A percentile compares a stretch with the other conserved stretches of the same genome.
Evolutionary conservation across 2,888 invertebrate genomes (phyloP).

Genomic region (Apamea monoglypha): DNA sequence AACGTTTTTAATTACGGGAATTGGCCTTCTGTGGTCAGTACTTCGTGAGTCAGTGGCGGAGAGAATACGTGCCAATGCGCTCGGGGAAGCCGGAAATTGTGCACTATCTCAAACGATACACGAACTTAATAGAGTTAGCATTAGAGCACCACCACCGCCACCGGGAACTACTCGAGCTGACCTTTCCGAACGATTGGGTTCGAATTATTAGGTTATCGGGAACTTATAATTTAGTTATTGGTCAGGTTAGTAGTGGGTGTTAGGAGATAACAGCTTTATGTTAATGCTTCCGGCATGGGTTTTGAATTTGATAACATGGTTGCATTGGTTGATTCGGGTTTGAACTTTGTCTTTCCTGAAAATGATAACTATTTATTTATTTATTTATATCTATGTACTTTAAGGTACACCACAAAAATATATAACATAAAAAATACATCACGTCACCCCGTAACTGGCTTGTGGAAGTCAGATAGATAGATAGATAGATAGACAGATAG

Average conservation of each 20-base stretch:
- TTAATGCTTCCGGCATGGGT: constrained; percentile 1
- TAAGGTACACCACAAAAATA: too few species aligned
- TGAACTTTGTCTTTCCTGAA: background rate
- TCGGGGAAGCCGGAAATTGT: constrained; percentile 13
- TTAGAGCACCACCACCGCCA: background rate
- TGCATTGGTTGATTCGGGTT: background rate
- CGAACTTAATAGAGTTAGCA: constrained; percentile 31
- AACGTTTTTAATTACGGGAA: too few species aligned
- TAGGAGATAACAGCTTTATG: constrained; percentile 12
- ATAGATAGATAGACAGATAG: too few species aligned
- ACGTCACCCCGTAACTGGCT: too few species aligned
- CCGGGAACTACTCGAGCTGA: constrained; percentile 19
- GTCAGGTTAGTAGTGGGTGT: constrained; percentile 2
- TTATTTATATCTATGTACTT: too few species aligned
- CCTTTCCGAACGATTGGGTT: constrained; percentile 34
- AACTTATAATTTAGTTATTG: constrained; percentile 44
- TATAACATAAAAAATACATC: too few species aligned
- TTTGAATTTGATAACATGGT: background rate
- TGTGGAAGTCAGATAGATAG: too few species aligned
- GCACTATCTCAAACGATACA: constrained; percentile 12
- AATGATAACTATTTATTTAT: too few species aligned
- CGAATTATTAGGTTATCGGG: constrained; percentile 40
- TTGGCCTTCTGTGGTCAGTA: too few species aligned
- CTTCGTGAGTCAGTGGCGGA: background rate
- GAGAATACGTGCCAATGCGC: background rate